Conservation (phyloP, 2,888 invertebrate genomes). For the Trachelus iudaicus region DNA sequence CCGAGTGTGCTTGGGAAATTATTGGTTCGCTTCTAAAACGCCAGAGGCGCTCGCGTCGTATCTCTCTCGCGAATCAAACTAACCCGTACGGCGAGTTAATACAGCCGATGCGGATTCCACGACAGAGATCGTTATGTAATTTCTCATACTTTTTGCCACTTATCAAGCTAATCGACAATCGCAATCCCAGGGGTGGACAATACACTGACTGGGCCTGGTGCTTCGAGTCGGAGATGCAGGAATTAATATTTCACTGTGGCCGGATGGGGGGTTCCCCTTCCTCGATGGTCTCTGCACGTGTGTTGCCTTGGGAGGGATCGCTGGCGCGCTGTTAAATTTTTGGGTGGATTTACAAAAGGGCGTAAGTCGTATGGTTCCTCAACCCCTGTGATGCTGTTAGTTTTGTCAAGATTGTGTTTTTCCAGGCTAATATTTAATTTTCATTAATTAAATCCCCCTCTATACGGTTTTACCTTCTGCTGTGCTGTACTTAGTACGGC, state of each 20-base stretch:
- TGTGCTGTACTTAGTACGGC: neutral
- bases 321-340: neutral
- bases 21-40: neutral
- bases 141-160: neutral
- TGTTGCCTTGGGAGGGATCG: neutral
- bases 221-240: neutral
- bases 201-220: neutral
- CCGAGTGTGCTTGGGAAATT: slow-evolving; percentile 10
- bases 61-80: neutral
- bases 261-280: neutral
- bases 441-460: neutral
- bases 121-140: neutral
- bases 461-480: neutral
- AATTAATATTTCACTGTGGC: neutral
- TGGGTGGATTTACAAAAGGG: neutral
- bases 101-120: neutral
- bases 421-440: neutral
- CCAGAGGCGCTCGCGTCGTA: neutral
- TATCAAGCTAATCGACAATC: neutral
- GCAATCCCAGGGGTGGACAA: neutral
- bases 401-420: neutral
- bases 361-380: neutral
- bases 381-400: neutral
- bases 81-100: neutral
- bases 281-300: neutral